These are phyloP conservation scores for Girardia tigrina DNA, from an alignment of 2,888 invertebrate genomes.

Conservation along the genomic window DNA sequence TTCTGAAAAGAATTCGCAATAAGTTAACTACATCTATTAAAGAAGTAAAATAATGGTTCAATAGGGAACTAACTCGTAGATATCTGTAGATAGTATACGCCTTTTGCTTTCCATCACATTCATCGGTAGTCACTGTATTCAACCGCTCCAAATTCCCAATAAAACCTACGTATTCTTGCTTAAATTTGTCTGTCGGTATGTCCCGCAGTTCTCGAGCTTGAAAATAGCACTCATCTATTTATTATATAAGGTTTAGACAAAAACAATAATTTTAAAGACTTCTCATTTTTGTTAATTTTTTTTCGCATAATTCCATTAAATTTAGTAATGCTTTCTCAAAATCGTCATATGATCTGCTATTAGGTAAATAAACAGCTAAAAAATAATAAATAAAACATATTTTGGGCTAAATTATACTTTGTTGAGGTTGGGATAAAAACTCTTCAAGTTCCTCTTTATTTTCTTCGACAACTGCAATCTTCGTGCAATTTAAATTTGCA, in stretches of 20 bases:
- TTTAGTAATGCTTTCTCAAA: background rate
- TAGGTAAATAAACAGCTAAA: background rate
- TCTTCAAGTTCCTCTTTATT: background rate
- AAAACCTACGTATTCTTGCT: background rate
- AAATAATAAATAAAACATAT: no score
- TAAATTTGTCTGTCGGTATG: background rate
- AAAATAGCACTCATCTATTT: background rate
- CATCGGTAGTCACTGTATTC: background rate
- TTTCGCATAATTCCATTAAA: background rate
- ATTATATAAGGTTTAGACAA: background rate
- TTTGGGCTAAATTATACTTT: background rate
- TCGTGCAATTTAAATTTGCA: background rate
- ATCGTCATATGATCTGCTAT: background rate
- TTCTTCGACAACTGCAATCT: background rate
- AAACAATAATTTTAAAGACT: background rate
- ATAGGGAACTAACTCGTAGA: background rate
- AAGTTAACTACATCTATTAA: no score
- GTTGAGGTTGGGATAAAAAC: background rate
- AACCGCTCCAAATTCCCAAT: background rate
- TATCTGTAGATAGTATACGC: background rate
- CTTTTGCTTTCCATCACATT: conserved; percentile 9
- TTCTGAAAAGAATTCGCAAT: no score
- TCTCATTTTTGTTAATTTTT: background rate
- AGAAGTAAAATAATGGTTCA: no score
- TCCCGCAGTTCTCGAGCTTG: background rate